phyloP scores from a whole-genome alignment of 2,113 vertebrate genomes.

The Brachypodius melanocephalos region DNA sequence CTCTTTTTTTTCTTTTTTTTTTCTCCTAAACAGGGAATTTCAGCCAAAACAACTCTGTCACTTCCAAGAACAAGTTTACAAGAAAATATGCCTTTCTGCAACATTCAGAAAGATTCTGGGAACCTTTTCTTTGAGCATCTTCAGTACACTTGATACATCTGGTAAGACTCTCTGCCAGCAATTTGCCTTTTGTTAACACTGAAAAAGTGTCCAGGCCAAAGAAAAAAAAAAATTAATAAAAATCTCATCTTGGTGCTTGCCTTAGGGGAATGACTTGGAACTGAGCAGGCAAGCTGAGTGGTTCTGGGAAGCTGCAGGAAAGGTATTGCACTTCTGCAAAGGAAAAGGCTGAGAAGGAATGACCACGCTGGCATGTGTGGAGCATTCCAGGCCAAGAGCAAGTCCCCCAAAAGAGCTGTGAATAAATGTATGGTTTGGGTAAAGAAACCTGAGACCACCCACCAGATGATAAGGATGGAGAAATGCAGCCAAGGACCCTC shows the following conservation, averaged over 20 bases:
- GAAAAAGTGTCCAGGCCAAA: not conserved
- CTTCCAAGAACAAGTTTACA: conserved; percentile 48
- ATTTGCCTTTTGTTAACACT: not conserved
- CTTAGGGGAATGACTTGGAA: not conserved
- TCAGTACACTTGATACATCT: not conserved
- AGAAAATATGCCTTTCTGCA: conserved; percentile 15
- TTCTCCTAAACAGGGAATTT: not conserved
- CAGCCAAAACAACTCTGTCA: not conserved
- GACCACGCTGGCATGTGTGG: fast-evolving
- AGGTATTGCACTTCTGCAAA: not conserved
- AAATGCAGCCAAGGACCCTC: fast-evolving
- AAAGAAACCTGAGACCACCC: not conserved
- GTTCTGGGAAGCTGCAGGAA: not conserved
- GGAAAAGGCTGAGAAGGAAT: not conserved
- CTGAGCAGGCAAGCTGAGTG: fast-evolving
- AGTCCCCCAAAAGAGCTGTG: not conserved
- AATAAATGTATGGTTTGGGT: not conserved
- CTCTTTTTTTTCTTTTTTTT: not conserved
- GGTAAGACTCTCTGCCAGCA: not conserved
- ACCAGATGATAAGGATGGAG: not conserved
- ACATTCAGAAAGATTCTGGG: not conserved
- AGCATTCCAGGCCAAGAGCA: not conserved
- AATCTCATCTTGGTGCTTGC: not conserved
- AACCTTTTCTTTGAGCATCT: not conserved
- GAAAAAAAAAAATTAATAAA: not conserved